A percentile compares a stretch with the other conserved stretches of the same genome.
phyloP scores from a whole-genome alignment of 1,140 invertebrate genomes.

The Protaetia brevitarsis region DNA sequence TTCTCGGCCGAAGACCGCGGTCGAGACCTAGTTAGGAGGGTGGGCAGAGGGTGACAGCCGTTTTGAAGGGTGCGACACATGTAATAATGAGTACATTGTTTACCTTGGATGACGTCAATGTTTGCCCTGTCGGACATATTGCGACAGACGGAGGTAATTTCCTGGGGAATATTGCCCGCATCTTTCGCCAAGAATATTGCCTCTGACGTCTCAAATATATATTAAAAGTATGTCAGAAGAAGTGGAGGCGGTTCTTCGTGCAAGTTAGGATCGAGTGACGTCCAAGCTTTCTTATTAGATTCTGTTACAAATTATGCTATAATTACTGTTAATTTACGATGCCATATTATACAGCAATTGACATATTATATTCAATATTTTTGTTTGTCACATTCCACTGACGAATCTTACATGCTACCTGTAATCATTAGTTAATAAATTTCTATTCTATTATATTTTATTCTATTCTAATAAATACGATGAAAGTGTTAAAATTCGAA shows the following conservation, averaged over 20 bases:
- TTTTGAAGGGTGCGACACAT: slow-evolving; percentile 35
- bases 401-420: too few relatives aligned
- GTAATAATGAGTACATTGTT: slow-evolving; percentile 42
- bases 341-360: too few relatives aligned
- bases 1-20: not conserved
- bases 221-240: slow-evolving; percentile 12
- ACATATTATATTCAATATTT: too few relatives aligned
- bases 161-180: slow-evolving; percentile 26
- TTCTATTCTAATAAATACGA: too few relatives aligned
- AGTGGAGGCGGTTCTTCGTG: not conserved
- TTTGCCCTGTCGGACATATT: slow-evolving; percentile 42
- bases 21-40: not conserved
- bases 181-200: slow-evolving; percentile 3
- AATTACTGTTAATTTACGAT: too few relatives aligned
- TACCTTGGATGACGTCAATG: slow-evolving; percentile 40
- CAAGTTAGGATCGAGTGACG: too few relatives aligned
- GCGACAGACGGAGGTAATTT: slow-evolving; percentile 41
- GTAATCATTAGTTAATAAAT: too few relatives aligned
- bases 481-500: too few relatives aligned
- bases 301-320: too few relatives aligned
- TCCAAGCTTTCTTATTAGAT: too few relatives aligned
- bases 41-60: not conserved
- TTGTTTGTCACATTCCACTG: too few relatives aligned
- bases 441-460: too few relatives aligned
- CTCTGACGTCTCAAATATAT: slow-evolving; percentile 15